Percentiles rank a stretch among this genome's conserved stretches.
phyloP scores from a whole-genome alignment of 2,888 invertebrate species.

The Cryptops parisi region DNA sequence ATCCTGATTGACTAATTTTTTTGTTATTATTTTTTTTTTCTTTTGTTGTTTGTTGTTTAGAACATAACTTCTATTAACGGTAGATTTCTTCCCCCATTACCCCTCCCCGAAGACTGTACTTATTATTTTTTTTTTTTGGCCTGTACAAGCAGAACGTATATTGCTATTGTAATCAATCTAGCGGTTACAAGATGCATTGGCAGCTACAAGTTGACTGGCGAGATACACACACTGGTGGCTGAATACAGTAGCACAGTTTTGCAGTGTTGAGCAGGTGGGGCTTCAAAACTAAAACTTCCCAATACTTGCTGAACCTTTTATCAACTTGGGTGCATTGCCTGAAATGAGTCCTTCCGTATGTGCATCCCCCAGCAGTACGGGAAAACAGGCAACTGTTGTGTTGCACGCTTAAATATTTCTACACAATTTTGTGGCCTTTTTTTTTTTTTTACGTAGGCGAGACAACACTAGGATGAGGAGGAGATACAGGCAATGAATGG shows the following conservation, averaged over 20 bases:
- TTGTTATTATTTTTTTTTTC: too few relatives aligned
- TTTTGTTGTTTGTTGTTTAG: too few relatives aligned
- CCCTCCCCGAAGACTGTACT: too few relatives aligned
- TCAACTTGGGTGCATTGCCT: background rate
- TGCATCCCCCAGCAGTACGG: background rate
- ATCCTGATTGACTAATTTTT: too few relatives aligned
- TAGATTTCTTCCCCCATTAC: too few relatives aligned
- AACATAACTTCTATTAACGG: too few relatives aligned
- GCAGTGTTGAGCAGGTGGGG: slow-evolving; percentile 1
- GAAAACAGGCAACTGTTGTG: background rate
- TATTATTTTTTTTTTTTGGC: too few relatives aligned
- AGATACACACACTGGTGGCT: slow-evolving; percentile 3
- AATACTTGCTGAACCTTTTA: background rate
- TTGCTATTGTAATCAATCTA: too few relatives aligned
- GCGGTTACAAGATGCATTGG: background rate
- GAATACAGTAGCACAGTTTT: background rate
- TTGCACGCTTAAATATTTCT: background rate
- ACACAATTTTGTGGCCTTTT: background rate
- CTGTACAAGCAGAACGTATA: too few relatives aligned
- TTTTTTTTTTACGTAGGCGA: background rate
- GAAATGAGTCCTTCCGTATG: background rate
- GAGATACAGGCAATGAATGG: background rate
- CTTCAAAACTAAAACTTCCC: background rate
- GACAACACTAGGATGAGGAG: background rate
- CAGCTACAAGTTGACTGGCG: background rate